Evolutionary conservation across 2,888 invertebrate species (phyloP), one percentile per base, ranked within the genome.

Genomic region (Parnassius apollo): DNA sequence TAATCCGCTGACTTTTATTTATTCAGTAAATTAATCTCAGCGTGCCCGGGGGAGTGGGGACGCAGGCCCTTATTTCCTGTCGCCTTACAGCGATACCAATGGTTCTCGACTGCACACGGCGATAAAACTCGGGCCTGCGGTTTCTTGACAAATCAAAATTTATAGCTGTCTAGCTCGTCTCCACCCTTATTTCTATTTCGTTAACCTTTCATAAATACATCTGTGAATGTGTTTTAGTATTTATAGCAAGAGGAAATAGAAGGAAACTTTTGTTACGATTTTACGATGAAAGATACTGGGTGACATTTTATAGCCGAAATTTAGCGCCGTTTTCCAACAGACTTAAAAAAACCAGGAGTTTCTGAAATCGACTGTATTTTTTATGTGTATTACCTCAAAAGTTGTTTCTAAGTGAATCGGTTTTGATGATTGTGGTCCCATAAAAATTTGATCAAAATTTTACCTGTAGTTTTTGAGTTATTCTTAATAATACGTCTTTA

Each of bases 1-100:
- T 91, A 91, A 91, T 91, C 91, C 90, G 90, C 91, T 90, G 91
- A 91, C 91, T 91, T 91, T 91, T 91, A 91, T 91, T 91, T 91
- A 91, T 91, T 91, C 91, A 90, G 86, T 89, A 90, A 91, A 91
- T 91, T 91, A 91, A 91, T 91, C 91, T 91, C 84, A 72, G 77
- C 79, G 72, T 71, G 78, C 77, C 77, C 73, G 74, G 76, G 85
- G 83, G 64, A 52, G 81, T 77, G 82, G 85, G 85, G 83, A 81
- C 82, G 80, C 73, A 75, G 76, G 71, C 83, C 86, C 87, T 86
- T 86, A 83, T 84, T 86, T 85, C 84, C 85, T 85, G 85, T 80
- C 81, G 80, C 76, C 77, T 72, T 66, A 66, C 54, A 62, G 69
- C 71, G 78, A 79, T 84, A 83, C 83, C 77, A 81, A 72, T 75